phyloP scores from a whole-genome alignment of 2,113 vertebrate species.

The Puma concolor region DNA sequence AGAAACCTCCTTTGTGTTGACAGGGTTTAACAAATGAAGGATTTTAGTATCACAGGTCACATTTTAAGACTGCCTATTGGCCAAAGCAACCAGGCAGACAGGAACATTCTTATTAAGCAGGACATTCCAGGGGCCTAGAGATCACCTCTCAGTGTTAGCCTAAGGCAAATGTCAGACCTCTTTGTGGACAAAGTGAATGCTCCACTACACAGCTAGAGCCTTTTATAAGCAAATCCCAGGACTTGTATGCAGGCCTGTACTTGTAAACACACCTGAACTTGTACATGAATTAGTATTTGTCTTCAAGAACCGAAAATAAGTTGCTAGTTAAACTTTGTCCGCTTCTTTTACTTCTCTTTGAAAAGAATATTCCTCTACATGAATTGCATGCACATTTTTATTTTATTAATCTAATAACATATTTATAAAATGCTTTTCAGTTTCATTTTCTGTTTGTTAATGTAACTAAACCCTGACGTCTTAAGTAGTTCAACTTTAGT shows the following conservation, averaged over 20 bases:
- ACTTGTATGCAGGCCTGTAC: not conserved
- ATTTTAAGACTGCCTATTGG: not conserved
- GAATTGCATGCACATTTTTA: not conserved
- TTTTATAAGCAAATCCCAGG: not conserved
- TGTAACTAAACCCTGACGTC: not conserved
- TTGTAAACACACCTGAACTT: not conserved
- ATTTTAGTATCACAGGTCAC: not conserved
- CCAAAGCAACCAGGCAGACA: not conserved
- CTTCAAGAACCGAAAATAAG: not conserved
- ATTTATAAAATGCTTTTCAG: not conserved
- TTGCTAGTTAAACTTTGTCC: not conserved
- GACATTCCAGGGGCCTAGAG: not conserved
- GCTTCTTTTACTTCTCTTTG: not conserved
- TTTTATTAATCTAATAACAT: not conserved
- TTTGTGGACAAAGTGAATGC: not conserved
- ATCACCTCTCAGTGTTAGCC: not conserved
- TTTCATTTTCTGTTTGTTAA: not conserved
- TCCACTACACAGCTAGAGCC: not conserved
- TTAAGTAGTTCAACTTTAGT: not conserved
- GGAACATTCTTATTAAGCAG: not conserved
- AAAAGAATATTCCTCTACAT: not conserved
- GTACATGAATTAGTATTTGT: not conserved
- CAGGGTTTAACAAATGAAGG: not conserved
- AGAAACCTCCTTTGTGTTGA: not conserved
- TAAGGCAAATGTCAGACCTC: not conserved